Base-by-base conservation (phyloP, 53 echinoderm and acorn worm species). In the Echinarachnius parma region DNA sequence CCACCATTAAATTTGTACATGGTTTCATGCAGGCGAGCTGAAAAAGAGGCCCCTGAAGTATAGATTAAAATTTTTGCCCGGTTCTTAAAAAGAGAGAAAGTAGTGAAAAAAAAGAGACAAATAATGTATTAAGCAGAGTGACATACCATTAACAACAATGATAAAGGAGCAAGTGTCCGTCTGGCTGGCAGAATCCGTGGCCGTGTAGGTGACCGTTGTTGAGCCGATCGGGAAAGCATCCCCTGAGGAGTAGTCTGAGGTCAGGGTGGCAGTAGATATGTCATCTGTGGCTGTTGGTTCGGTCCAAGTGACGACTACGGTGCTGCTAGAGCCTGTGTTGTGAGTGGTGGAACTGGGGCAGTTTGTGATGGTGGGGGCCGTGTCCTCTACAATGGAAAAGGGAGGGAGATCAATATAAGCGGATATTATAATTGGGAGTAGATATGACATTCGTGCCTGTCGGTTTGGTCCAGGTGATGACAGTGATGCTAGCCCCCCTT, bases 181-280 rank as follows among this genome's bases (percentile, higher is more conserved):
- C 28, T 74, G 74, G 7, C 84, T 64, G 1, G 59, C 56, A 0
- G 84, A 64, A 20, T 84, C 84, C 2, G 61, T 53, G 16, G 70
- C 68, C 2, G 57, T 79, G 46, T 76, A 79, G 28, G 76, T 66
- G 28, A 88, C 88, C 14, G 54, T 36, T 21, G 83, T 83, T 21
- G 34, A 31, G 34, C 83, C 88, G 34, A 88, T 75, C 22, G 66
- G n/a, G 53, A 88, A 83, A 9, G 25, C 18, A 19, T 62, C 69
- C 28, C 83, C 83, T 9, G 88, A 78, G 14, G 50, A 2, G 42
- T 66, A 26, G 28, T 61, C 49, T 0, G 48, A 34, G 3, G 48
- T 61, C 14, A 76, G 5, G n/a, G 26, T 76, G 21, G 16, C 22
- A 11, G 0, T 47, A 19, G 61, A 33, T 15, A 21, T 10, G 46